Base-by-base conservation (phyloP, 1,140 invertebrate genomes). In the Lethocerus indicus region DNA sequence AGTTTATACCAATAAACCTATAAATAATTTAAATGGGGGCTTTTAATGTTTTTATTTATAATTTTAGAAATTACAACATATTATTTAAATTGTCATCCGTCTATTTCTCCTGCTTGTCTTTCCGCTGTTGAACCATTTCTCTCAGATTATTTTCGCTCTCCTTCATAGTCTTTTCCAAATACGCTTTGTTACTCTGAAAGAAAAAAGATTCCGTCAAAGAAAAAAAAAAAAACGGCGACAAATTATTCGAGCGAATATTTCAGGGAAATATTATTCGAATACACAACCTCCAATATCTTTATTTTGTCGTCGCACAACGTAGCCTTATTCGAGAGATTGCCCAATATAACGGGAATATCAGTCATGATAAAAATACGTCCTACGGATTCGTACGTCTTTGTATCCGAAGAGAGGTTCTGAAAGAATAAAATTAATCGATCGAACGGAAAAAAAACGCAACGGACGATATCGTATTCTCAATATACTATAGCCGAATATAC, bases 321-420 rank as follows among this genome's bases (percentile, higher is more conserved):
- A 45, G 78, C 71, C 59, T 75, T 72, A 16, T 71, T 74, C 32
- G 73, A 67, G 3, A 89, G 63, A 58, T 75, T 77, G 26, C 67
- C 63, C 58, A 77, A 74, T 1, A 88, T 73, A 41, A 74, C 71
- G 2, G 71, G 62, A 27, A 79, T 72, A 26, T 78, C 72, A 25
- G 79, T 79, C 18, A 79, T 63, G n/a, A 88, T 62, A 62, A 89
- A 90, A 81, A 87, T 87, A 63, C 87, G 66, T 5, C 86, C 86
- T 1, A 89, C 74, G 21, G 80, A 76, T 68, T 88, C 79, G 62
- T 84, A 90, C 0, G 78, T 78, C 56, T 71, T 78, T 2, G 77
- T 81, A 5, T 69, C 68, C 52, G 65, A 54, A 46, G 75, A 71
- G 47, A 83, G 63, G n/a, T 63, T 53, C 63, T 70, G 51, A 61